A percentile compares a stretch with the other conserved stretches of the same genome.
These are phyloP conservation scores for Lepus oiostolus DNA, from an alignment of 2,797 vertebrate genomes.

Conservation along the genomic window DNA sequence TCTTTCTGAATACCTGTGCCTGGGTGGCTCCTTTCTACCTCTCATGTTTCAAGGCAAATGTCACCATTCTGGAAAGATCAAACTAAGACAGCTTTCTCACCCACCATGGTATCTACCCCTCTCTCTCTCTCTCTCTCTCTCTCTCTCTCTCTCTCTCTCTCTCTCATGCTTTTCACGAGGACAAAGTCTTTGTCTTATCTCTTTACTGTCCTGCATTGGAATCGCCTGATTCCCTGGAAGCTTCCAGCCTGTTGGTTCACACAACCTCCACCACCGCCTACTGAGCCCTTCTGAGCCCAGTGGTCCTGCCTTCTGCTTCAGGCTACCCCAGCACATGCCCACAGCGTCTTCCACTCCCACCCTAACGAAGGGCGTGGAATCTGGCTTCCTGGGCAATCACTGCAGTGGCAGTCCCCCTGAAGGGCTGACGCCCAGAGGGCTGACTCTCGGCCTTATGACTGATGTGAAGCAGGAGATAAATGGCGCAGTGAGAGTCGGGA, in stretches of 20 bases:
- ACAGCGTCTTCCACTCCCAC: neutral
- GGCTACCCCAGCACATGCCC: neutral
- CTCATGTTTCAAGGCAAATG: neutral
- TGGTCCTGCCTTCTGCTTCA: neutral
- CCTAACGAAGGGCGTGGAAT: accelerated
- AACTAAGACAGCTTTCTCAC: neutral
- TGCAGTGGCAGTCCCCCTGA: neutral
- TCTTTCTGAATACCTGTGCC: neutral
- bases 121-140: neutral
- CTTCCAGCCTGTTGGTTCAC: neutral
- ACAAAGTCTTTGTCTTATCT: neutral
- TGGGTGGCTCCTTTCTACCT: neutral
- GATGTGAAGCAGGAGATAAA: neutral
- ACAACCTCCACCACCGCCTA: neutral
- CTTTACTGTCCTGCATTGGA: neutral
- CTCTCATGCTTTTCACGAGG: neutral
- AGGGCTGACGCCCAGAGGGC: neutral
- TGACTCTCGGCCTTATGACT: neutral
- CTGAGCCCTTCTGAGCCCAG: no score
- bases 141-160: neutral
- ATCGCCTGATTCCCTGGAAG: neutral
- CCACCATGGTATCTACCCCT: neutral
- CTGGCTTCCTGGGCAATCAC: neutral
- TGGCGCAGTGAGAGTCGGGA: neutral
- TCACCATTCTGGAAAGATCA: neutral